These are phyloP conservation scores for Salvelinus fontinalis DNA, from an alignment of 2,113 vertebrate species.

Conservation along the genomic window DNA sequence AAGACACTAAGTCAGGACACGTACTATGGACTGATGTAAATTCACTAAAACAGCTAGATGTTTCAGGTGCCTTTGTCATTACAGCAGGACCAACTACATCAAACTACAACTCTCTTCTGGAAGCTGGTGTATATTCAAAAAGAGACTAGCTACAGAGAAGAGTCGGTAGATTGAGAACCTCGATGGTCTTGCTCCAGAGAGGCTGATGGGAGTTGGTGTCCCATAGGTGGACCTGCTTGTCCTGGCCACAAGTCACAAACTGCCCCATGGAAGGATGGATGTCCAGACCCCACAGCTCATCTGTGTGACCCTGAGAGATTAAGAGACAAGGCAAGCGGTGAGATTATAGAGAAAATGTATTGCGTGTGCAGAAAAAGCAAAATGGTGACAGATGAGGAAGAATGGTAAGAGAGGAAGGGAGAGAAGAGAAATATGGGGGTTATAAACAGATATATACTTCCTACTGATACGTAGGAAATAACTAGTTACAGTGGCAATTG, in stretches of 20 bases:
- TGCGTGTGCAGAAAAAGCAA: not conserved
- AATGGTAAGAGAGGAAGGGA: not conserved
- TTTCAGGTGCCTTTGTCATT: too few relatives aligned
- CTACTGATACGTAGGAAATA: not conserved
- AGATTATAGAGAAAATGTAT: not conserved
- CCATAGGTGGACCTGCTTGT: constrained; percentile 86
- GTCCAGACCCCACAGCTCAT: constrained; percentile 90
- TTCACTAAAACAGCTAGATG: too few relatives aligned
- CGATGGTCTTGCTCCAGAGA: constrained; percentile 84
- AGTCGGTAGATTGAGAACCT: constrained; percentile 65
- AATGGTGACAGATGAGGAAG: too few relatives aligned
- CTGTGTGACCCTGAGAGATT: constrained; percentile 82
- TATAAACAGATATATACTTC: not conserved
- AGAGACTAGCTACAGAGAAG: not conserved
- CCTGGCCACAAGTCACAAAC: constrained; percentile 86
- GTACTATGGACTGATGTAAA: too few relatives aligned
- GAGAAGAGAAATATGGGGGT: not conserved
- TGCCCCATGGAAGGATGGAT: constrained; percentile 80
- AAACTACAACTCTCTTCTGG: too few relatives aligned
- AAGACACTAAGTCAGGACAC: too few relatives aligned
- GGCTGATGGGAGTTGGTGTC: constrained; percentile 81
- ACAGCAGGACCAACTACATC: too few relatives aligned
- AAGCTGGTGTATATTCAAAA: too few relatives aligned
- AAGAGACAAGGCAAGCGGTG: not conserved
- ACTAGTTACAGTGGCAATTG: not conserved